Base-by-base conservation (phyloP, 2,888 invertebrate species). In the Hirudinaria manillensis region DNA sequence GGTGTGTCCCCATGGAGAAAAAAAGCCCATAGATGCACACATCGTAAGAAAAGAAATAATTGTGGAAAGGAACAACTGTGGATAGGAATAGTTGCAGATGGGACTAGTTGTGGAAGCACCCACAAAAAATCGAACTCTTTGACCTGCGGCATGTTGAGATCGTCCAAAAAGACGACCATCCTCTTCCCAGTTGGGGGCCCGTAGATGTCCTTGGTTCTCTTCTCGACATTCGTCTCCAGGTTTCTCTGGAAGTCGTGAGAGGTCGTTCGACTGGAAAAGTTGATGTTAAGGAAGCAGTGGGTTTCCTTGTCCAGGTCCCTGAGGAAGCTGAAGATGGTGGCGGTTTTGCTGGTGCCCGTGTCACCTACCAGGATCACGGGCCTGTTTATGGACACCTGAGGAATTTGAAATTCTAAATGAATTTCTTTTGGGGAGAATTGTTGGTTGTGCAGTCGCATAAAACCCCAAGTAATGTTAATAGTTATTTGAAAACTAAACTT, bases 111-210 rank as follows among this genome's bases (percentile, higher is more conserved):
- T n/a, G n/a, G n/a, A n/a, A n/a, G n/a, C n/a, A n/a, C n/a, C n/a
- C 3, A 45, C 10, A 70, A 61, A 24, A 16, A 19, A 29, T n/a
- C 7, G n/a, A 13, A 70, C 27, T 29, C 27, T 4, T n/a, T 7
- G 13, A 91, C 90, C 86, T 90, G 89, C 51, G 95, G 94, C 94
- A 94, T 94, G 83, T 94, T 94, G 90, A 95, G 91, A 83, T 96
- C 94, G 82, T 96, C 95, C 79, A 95, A 91, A 83, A 95, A 96
- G 78, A 93, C 89, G 55, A 94, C 88, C 83, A 95, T 88, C 82
- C 91, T 91, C 86, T 93, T 95, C 51, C 94, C 94, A 76, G 92
- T 89, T 0, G 93, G 92, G 53, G 95, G 95, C 0, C 94, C 94
- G 82, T 91, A 94, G 3, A 91, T 90, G 83, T 93, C 92, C 84